These are phyloP conservation scores for Minunthozetes semirufus DNA, from an alignment of 2,888 invertebrate genomes.

Conservation along the genomic window DNA sequence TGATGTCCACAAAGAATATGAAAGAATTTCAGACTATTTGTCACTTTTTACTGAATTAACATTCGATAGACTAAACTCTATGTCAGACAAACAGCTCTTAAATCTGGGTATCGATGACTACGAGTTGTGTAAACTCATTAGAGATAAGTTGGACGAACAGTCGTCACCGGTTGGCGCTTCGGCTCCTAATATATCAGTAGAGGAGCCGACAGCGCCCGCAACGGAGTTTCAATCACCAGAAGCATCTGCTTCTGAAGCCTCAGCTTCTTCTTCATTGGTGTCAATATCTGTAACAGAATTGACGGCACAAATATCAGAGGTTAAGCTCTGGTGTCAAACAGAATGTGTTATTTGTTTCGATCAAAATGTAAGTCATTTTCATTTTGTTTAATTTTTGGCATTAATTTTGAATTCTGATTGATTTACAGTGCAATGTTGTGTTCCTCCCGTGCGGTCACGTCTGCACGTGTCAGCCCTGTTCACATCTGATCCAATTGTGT, in stretches of 20 bases:
- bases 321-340: constrained; percentile 46
- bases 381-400: background rate
- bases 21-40: background rate
- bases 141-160: background rate
- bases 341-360: constrained; percentile 84
- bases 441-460: constrained; percentile 82
- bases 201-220: background rate
- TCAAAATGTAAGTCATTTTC: constrained; percentile 54
- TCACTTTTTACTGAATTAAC: constrained; percentile 1
- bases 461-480: constrained; percentile 69
- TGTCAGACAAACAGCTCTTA: constrained; percentile 5
- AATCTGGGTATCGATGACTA: constrained; percentile 24
- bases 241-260: background rate
- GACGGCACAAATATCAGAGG: constrained; percentile 32
- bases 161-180: background rate
- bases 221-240: background rate
- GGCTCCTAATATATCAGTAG: background rate
- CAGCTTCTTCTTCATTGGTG: background rate
- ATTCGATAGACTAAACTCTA: background rate
- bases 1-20: background rate
- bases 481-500: constrained; percentile 58
- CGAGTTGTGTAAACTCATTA: constrained; percentile 2
- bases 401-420: background rate
- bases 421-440: constrained; percentile 57
- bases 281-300: background rate